Base-by-base conservation (phyloP, 2,113 vertebrate genomes). In the Hydrochoerus hydrochaeris region DNA sequence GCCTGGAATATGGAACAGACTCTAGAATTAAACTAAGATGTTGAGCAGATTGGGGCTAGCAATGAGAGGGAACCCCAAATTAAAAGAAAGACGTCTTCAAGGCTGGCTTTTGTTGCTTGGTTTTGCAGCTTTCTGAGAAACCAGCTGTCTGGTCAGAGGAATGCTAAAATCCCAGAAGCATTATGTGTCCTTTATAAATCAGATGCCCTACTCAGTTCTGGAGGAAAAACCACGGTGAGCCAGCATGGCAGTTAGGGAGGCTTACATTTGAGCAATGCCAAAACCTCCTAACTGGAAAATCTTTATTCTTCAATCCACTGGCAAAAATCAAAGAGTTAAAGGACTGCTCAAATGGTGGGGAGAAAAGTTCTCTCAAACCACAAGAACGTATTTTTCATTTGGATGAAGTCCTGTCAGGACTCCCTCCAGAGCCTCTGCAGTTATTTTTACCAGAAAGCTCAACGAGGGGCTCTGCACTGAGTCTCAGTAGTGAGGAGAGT, bases 401-500 rank as follows among this genome's bases (percentile, higher is more conserved):
- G 58, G 85, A 94, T 69, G 54, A 94, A 96, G 83, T 95, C 90
- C 71, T 62, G n/a, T 92, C 95, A 80, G 95, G 87, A 88, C 97
- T 97, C 80, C 91, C 94, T 97, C 92, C 91, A 67, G 78, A 94
- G 96, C 85, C 91, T 91, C 86, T 95, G 62, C 87, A 95, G 75
- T 96, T 96, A 97, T 96, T 97, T 97, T 96, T 95, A 91, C 44
- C 90, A 86, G 14, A 69, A 96, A 94, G 52, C 96, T 54, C 89
- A 49, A 44, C 0, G 0, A 57, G 60, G 67, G 60, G 75, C 83
- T 96, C 84, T 58, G 57, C 69, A 38, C 82, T 75, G 26, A 86
- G 58, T 69, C 78, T 77, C 73, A 65, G 67, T 73, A 89, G 90
- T 86, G 73, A 41, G 2, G 46, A 82, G 58, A 71, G 63, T 73